These are phyloP conservation scores for Callipepla californica DNA, from an alignment of 2,113 vertebrate species.

Conservation along the genomic window DNA sequence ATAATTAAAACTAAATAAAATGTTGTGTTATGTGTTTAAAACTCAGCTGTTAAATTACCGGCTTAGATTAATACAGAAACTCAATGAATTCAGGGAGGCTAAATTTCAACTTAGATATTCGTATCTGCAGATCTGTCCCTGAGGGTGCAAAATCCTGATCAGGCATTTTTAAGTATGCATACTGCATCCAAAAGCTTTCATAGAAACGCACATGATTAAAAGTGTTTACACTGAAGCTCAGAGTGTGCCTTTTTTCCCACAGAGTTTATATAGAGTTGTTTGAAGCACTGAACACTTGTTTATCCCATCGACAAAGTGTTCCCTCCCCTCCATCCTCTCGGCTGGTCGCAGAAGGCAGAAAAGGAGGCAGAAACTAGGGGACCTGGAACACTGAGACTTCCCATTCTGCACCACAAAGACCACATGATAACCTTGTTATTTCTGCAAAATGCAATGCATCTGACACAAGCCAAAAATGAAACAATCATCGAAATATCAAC, in stretches of 20 bases:
- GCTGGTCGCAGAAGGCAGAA: not conserved
- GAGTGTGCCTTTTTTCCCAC: not conserved
- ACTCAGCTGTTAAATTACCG: not conserved
- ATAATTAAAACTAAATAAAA: constrained; percentile 7
- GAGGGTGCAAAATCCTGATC: not conserved
- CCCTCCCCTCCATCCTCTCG: not conserved
- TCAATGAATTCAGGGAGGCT: not conserved
- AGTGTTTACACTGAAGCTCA: not conserved
- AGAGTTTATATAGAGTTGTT: not conserved
- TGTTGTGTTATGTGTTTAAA: not conserved
- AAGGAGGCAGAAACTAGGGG: not conserved
- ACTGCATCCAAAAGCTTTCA: not conserved
- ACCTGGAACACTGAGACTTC: fast-evolving
- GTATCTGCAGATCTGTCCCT: not conserved
- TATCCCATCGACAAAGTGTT: not conserved
- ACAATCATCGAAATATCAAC: not conserved
- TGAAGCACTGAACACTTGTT: not conserved
- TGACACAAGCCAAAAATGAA: not conserved
- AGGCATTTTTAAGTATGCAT: not conserved
- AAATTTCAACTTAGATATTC: not conserved
- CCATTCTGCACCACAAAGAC: not conserved
- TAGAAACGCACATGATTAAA: not conserved
- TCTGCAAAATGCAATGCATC: not conserved
- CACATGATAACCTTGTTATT: fast-evolving
- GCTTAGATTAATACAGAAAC: not conserved